These are phyloP conservation scores for Burhinus oedicnemus DNA, from an alignment of 2,113 vertebrate species.

Conservation along the genomic window DNA sequence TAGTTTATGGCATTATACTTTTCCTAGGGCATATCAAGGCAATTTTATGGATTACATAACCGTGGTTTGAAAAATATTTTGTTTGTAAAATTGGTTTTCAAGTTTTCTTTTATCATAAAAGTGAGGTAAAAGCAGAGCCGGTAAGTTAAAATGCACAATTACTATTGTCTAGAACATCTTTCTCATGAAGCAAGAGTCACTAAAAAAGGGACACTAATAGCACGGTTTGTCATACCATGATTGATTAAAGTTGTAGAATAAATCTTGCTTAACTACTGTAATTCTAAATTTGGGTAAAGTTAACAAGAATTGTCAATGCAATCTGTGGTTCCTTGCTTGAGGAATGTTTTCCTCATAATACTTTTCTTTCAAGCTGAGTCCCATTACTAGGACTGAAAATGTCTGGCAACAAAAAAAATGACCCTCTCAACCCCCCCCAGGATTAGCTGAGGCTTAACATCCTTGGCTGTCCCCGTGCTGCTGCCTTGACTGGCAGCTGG, in stretches of 20 bases:
- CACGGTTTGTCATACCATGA: not conserved
- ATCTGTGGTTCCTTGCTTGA: not conserved
- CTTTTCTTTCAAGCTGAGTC: not conserved
- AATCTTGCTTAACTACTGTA: not conserved
- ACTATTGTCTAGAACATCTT: not conserved
- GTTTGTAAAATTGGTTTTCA: too few relatives aligned
- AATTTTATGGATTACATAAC: not conserved
- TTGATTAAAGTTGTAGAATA: not conserved
- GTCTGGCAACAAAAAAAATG: not conserved
- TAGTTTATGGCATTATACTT: not conserved
- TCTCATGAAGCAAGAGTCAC: not conserved
- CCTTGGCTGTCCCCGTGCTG: not conserved
- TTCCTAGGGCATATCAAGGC: not conserved
- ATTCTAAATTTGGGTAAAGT: not conserved
- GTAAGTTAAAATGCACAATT: not conserved
- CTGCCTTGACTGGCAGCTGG: not conserved
- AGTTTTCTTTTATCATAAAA: not conserved
- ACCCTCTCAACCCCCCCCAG: not conserved
- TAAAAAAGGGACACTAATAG: not conserved
- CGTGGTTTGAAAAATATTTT: not conserved
- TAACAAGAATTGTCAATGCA: not conserved
- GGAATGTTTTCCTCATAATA: not conserved
- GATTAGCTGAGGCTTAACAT: not conserved
- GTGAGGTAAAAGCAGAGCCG: not conserved
- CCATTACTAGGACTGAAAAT: not conserved